Conservation (phyloP, 2,113 vertebrate species). For the Hemiprocne comata region DNA sequence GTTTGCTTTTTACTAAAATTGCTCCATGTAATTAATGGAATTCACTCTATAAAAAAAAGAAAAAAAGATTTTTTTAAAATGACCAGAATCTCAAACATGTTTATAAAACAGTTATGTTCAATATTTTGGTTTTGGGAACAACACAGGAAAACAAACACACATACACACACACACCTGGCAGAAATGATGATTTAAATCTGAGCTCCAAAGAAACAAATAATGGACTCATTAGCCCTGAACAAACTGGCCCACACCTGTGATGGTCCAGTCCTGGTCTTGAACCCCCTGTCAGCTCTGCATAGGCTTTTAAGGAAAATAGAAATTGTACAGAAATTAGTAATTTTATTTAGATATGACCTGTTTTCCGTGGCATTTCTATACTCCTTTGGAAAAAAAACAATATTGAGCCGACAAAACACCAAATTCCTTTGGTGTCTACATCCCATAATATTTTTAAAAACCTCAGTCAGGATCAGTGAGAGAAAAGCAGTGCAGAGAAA, state of each 20-base stretch:
- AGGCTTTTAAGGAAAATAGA: neutral
- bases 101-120: neutral
- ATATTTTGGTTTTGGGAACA: neutral
- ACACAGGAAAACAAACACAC: neutral
- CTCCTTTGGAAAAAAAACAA: neutral
- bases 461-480: neutral
- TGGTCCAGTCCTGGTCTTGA: neutral
- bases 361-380: neutral
- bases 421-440: neutral
- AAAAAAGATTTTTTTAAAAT: neutral
- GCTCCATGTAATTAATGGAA: neutral
- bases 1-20: constrained; percentile 11
- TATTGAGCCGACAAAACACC: neutral
- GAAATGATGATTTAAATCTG: neutral
- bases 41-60: neutral
- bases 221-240: neutral
- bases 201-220: neutral
- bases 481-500: neutral
- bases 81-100: neutral
- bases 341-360: neutral
- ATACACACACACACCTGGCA: neutral
- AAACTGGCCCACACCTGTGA: neutral
- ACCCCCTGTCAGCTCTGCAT: neutral
- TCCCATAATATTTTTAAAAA: neutral
- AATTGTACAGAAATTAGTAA: neutral